Conservation (phyloP, 2,113 vertebrate species). For the Dipodomys spectabilis region DNA sequence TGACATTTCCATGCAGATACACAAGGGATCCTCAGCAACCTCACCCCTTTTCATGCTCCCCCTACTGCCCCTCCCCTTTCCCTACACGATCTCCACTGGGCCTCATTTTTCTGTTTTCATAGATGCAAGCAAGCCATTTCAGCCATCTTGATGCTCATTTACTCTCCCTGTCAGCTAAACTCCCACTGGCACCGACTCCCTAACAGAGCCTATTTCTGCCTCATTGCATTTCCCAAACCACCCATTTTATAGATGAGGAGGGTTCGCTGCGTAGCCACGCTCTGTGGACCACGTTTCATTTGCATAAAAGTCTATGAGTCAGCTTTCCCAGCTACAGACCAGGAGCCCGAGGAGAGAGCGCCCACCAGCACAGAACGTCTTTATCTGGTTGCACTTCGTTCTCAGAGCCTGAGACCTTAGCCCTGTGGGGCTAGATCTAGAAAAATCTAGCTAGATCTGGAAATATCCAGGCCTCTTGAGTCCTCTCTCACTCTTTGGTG, state of each 20-base stretch:
- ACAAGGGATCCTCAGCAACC: too few species aligned
- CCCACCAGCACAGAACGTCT: not conserved
- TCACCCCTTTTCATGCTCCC: too few species aligned
- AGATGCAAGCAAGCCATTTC: too few species aligned
- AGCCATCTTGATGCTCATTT: too few species aligned
- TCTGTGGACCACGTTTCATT: not conserved
- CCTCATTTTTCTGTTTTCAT: too few species aligned
- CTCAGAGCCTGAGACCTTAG: not conserved
- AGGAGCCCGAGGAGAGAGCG: not conserved
- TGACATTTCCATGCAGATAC: too few species aligned
- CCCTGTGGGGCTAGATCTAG: not conserved
- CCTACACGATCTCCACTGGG: too few species aligned
- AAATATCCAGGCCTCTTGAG: not conserved
- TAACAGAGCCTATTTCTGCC: too few species aligned
- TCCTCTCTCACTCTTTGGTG: not conserved
- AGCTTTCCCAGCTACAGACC: not conserved
- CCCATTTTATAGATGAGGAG: not conserved
- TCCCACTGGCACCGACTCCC: too few species aligned
- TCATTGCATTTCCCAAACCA: too few species aligned
- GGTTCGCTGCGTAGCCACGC: not conserved
- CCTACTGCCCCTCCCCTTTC: too few species aligned
- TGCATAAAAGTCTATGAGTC: not conserved
- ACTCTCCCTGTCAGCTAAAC: too few species aligned
- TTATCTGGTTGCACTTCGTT: not conserved
- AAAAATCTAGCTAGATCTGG: not conserved